A percentile compares a stretch with the other conserved stretches of the same genome.
Conservation (phyloP, 2,113 vertebrate genomes). For the Coreoperca whiteheadi region DNA sequence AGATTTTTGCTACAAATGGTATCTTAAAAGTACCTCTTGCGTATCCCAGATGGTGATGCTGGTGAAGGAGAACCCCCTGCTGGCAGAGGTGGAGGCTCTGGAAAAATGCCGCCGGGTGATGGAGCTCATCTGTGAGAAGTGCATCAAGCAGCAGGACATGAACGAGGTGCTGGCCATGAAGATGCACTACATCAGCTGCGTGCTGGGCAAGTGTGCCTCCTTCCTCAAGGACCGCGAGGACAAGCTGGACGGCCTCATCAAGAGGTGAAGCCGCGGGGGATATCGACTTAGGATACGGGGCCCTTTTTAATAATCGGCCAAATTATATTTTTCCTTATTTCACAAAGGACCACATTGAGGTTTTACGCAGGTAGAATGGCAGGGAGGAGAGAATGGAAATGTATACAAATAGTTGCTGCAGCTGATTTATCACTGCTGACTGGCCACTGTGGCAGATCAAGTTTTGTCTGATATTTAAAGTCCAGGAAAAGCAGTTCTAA, state of each 20-base stretch:
- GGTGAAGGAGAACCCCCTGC: conserved; percentile 93
- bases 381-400: not conserved
- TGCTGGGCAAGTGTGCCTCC: conserved; percentile 91
- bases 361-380: not conserved
- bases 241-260: conserved; percentile 91
- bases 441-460: too few relatives aligned
- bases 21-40: not conserved
- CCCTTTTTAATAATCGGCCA: not conserved
- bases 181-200: conserved; percentile 97
- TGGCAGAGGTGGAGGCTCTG: conserved; percentile 89
- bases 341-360: not conserved
- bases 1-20: not conserved
- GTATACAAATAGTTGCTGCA: not conserved
- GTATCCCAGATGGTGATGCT: conserved; percentile 91
- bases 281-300: not conserved
- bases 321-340: not conserved
- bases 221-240: conserved; percentile 93
- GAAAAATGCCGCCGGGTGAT: conserved; percentile 92
- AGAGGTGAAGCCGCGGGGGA: conserved; percentile 83
- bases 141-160: conserved; percentile 98
- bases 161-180: conserved; percentile 99
- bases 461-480: too few relatives aligned
- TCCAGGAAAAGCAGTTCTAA: too few relatives aligned
- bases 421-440: not conserved
- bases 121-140: conserved; percentile 97